Conservation (phyloP, 64 coral and sea anemone genomes). For the Hydrozoanthus tunicans region DNA sequence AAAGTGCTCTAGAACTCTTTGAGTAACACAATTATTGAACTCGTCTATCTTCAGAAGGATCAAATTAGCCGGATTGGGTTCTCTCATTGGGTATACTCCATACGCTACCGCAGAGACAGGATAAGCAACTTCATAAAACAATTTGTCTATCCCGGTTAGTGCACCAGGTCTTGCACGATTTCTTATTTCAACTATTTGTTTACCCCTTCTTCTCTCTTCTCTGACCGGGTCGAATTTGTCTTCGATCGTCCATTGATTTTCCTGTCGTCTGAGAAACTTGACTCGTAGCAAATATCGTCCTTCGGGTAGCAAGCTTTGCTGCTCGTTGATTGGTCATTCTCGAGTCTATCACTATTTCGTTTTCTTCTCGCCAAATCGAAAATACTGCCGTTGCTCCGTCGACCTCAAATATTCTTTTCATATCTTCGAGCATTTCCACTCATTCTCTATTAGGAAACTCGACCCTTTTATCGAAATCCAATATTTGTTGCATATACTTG, state of each 20-base stretch:
- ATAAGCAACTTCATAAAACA: not conserved
- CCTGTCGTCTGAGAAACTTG: not conserved
- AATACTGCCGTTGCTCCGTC: not conserved
- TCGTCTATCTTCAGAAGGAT: not conserved
- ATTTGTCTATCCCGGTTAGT: not conserved
- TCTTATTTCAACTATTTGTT: not conserved
- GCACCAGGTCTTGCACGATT: not conserved
- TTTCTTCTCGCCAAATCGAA: not conserved
- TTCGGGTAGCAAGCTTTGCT: not conserved
- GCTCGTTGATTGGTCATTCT: not conserved
- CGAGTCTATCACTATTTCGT: not conserved
- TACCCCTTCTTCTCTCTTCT: not conserved
- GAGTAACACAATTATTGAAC: conserved; percentile 51
- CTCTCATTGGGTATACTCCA: conserved; percentile 5
- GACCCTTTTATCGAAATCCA: too few relatives aligned
- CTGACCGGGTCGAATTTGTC: not conserved
- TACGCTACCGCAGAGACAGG: not conserved
- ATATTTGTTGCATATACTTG: too few relatives aligned
- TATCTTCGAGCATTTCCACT: not conserved
- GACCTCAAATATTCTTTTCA: not conserved
- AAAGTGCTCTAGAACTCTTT: conserved; percentile 22
- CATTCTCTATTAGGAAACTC: not conserved
- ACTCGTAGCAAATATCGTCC: not conserved
- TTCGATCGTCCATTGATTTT: not conserved
- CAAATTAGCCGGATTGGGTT: not conserved